Percentiles rank a stretch among this genome's conserved stretches.
These are phyloP conservation scores for Saguinus midas DNA, from an alignment of 2,113 vertebrate species.

Conservation along the genomic window DNA sequence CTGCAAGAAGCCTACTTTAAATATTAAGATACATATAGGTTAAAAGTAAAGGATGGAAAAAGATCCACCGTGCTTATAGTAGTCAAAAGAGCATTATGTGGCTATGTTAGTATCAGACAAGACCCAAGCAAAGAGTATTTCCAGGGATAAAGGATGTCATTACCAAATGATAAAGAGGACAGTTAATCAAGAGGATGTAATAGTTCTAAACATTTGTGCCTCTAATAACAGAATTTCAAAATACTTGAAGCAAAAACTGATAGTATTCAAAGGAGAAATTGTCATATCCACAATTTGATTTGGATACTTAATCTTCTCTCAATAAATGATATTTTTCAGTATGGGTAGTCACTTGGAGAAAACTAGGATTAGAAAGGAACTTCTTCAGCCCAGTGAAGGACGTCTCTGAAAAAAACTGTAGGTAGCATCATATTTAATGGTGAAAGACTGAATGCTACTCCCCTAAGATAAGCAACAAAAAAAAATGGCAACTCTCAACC, in stretches of 20 bases:
- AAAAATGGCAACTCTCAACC: neutral
- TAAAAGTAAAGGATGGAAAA: neutral
- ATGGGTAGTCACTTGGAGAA: neutral
- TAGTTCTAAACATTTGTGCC: conserved; percentile 6
- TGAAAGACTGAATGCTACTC: neutral
- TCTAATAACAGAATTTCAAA: neutral
- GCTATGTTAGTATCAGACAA: neutral
- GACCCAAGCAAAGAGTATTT: neutral
- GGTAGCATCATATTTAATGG: neutral
- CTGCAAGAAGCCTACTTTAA: neutral
- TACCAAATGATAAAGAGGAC: neutral
- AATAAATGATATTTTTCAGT: neutral
- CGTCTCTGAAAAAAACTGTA: neutral
- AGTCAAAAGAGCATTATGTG: neutral
- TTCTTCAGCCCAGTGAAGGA: neutral
- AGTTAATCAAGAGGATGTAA: neutral
- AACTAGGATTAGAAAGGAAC: neutral
- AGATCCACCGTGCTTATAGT: neutral
- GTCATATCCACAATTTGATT: neutral
- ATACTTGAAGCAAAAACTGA: neutral
- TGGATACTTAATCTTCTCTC: neutral
- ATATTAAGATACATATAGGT: neutral
- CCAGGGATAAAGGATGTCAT: neutral
- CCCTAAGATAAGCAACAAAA: neutral
- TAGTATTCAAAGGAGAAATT: neutral